Base-by-base conservation (phyloP, 2,888 invertebrate genomes). In the Perizoma affinitatum region DNA sequence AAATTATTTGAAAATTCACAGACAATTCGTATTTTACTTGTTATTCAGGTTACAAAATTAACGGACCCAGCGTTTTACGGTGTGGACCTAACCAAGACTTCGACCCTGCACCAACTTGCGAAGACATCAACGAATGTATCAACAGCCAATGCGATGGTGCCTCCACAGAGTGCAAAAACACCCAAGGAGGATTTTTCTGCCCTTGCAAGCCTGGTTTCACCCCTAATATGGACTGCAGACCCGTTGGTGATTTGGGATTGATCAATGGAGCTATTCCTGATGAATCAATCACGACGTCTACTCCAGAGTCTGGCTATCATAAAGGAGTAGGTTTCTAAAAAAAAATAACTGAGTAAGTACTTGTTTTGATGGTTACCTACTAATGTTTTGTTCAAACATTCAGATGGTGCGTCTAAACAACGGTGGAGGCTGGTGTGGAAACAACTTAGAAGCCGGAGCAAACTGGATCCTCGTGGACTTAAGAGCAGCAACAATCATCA, bases 401-500 rank as follows among this genome's bases (percentile, higher is more conserved):
- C 76, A 96, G 96, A 96, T 96, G 93, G 94, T 97, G 48, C 95
- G 98, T 33, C 88, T 98, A 10, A 97, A 96, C 78, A 96, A 95
- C 69, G 95, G 95, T 42, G 95, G 94, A 54, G 98, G 98, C 48
- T 98, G 98, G 98, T 98, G 98, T 83, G 98, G 98, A 7, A 96
- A 95, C 74, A 96, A 95, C 51, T 92, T 96, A 53, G 97, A 97
- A 79, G 96, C 96, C 5, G 98, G 97, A 50, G 94, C 96, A 11
- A 98, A 98, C 80, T 98, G 98, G 97, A 95, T 97, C 54, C 91
- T 96, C 66, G 93, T 98, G 63, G 98, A 98, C 77, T 93, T 98
- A 68, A 96, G 96, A 87, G 97, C 98, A 33, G 97, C 97, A 0
- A 97, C 97, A 0, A 96, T 98, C 35, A 94, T 98, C 58, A 94